A percentile compares a stretch with the other conserved stretches of the same genome.
phyloP scores from a whole-genome alignment of 2,113 vertebrate genomes.

The Phyllostomus hastatus region DNA sequence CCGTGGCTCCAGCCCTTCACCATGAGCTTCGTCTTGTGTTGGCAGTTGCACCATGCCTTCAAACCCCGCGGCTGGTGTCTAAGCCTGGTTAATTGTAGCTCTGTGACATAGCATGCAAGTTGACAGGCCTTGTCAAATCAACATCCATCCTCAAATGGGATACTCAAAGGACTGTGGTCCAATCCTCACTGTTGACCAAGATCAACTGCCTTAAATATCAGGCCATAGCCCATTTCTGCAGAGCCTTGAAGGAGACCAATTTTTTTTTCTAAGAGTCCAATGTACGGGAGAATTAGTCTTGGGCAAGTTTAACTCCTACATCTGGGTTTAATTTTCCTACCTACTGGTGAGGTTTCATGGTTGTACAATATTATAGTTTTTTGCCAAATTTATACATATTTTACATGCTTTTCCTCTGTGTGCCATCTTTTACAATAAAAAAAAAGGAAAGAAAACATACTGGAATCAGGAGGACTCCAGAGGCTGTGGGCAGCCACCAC shows the following conservation, averaged over 20 bases:
- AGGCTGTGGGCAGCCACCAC: not conserved
- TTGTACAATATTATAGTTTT: not conserved
- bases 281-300: not conserved
- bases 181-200: not conserved
- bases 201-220: not conserved
- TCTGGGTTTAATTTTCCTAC: conserved; percentile 39
- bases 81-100: not conserved
- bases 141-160: not conserved
- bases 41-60: not conserved
- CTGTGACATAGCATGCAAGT: not conserved
- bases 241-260: not conserved
- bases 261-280: not conserved
- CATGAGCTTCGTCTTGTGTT: not conserved
- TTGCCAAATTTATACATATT: not conserved
- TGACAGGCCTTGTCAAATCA: not conserved
- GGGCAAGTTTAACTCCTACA: not conserved
- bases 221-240: not conserved
- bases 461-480: not conserved
- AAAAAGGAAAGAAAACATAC: not conserved
- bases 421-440: not conserved
- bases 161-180: not conserved
- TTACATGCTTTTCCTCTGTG: not conserved
- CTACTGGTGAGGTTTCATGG: not conserved
- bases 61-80: not conserved
- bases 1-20: not conserved